Base-by-base conservation (phyloP, 1,140 invertebrate species). In the Drosophila novamexicana region DNA sequence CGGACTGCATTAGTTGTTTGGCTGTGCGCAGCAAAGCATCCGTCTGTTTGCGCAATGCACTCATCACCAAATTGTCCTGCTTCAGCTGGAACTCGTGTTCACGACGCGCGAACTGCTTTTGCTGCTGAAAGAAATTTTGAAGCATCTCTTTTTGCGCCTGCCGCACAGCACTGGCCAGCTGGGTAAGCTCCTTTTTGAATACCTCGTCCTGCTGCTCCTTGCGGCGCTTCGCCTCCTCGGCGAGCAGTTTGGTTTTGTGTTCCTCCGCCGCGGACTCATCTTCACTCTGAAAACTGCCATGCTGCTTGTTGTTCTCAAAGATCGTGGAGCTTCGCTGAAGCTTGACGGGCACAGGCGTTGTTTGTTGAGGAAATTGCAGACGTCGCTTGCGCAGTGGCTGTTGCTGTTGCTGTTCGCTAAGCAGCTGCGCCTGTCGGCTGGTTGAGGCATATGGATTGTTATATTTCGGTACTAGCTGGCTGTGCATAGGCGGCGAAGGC, bases 31-130 rank as follows among this genome's bases (percentile, higher is more conserved):
- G 36, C 32, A 92, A 56, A 8, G 50, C 57, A 9, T 82, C 56
- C 16, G 84, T 84, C 64, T 92, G 91, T 8, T 72, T 80, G 3
- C 90, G 85, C 36, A 92, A 64, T 0, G 91, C 76, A 52, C 67
- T 59, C 81, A 92, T 80, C 0, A 92, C 62, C 34, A 91, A 47
- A 6, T 64, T 47, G 37, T 92, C 91, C 45, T 92, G 91, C 12
- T 72, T 78, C 52, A 84, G 56, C 42, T 92, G 91, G 57, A 92
- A 92, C 47, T 90, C 76, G 42, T 92, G 91, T 59, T 92, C 91
- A 3, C 76, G 72, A 0, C 89, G 72, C 6, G 77, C 72, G 5
- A 92, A 59, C n/a, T 90, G 75, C 16, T 77, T 90, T 39, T 92
- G 91, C 40, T 88, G 81, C 22, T 72, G 59, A 6, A 92, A 92